Base-by-base conservation (phyloP, 2,113 vertebrate species). In the Paracanthobrama guichenoti region DNA sequence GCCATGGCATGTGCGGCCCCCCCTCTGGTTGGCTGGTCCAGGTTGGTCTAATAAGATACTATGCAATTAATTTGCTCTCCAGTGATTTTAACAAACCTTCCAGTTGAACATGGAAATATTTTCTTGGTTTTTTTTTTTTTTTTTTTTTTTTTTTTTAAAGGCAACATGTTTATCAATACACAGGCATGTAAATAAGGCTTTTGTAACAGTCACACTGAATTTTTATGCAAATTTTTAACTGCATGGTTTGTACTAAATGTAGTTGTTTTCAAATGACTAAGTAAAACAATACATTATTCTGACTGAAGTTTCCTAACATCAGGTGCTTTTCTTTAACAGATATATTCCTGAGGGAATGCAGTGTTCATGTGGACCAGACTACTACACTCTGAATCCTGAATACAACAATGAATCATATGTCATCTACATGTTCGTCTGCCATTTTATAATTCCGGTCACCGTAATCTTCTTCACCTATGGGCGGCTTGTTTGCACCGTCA, bases 401-500 rank as follows among this genome's bases (percentile, higher is more conserved):
- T 95, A 91, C 88, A 92, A 94, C 92, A 95, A 93, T 0, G 93
- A 94, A 86, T 94, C 94, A 74, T 95, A 94, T 0, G 91, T 95
- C 8, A 12, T 94, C 84, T 95, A 94, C 87, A 92, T 95, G 94
- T 95, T 95, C 2, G 0, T 81, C 76, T 77, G 90, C 77, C 92
- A 95, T 85, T 95, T 95, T 87, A 0, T 90, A 46, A 53, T 93
- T 79, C 94, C 94, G 0, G 91, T 94, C 1, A 1, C 85, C 9
- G 1, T 92, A 86, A 95, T 94, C 44, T 92, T 94, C 90, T 94
- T 94, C 86, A 93, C 94, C 57, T 95, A 94, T 0, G 93, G 94
- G 4, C 86, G 88, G 4, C 93, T 95, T 42, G 92, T 95, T 0
- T 94, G 92, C 89, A 94, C 94, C 86, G 94, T 95, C 85, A 91